Percentiles rank a stretch among this genome's conserved stretches.
These are phyloP conservation scores for Spea multiplicata DNA, from an alignment of 2,113 vertebrate species.

Conservation along the genomic window DNA sequence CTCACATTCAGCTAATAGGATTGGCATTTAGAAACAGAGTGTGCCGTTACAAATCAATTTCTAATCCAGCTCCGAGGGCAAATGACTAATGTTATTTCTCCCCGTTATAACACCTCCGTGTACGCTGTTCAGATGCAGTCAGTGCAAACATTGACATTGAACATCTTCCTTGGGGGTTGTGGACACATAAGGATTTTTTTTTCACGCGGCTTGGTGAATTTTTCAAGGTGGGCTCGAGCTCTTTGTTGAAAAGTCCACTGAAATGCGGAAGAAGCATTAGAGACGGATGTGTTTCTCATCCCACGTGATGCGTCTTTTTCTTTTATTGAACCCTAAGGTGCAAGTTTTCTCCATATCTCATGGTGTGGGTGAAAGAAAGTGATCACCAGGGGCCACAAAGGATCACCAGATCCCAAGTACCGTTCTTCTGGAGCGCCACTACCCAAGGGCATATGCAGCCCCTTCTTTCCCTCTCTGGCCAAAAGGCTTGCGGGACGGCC, in stretches of 20 bases:
- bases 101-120: not conserved
- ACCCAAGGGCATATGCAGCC: no score
- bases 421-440: no score
- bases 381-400: no score
- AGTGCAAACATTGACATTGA: not conserved
- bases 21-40: constrained; percentile 2
- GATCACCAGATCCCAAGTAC: no score
- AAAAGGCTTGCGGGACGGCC: no score
- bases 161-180: not conserved
- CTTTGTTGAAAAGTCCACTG: not conserved
- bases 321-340: no score
- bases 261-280: not conserved
- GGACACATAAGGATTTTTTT: not conserved
- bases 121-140: not conserved
- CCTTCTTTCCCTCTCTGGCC: no score
- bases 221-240: not conserved
- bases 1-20: constrained; percentile 1
- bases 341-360: no score
- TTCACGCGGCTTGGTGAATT: not conserved
- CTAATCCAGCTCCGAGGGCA: constrained; percentile 10
- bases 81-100: constrained; percentile 14
- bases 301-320: no score
- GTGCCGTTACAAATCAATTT: constrained; percentile 15
- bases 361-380: no score
- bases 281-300: no score